Percentiles rank a stretch among this genome's conserved stretches.
phyloP scores from a whole-genome alignment of 2,113 vertebrate species.

The Melanerpes aurifrons region DNA sequence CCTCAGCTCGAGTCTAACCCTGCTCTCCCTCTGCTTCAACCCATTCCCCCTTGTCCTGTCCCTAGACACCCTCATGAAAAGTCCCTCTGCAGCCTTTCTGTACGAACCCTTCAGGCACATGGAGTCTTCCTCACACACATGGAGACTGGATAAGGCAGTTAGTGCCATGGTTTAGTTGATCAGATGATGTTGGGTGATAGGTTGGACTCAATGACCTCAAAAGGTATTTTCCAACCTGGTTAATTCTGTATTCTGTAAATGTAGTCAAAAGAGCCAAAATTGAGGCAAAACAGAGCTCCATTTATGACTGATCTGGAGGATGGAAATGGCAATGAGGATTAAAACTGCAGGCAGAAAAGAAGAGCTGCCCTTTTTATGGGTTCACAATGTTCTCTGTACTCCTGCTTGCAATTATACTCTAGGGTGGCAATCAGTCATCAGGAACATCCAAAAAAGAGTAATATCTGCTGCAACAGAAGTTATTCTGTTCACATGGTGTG shows the following conservation, averaged over 20 bases:
- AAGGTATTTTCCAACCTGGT: too few relatives aligned
- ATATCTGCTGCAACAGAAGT: background rate
- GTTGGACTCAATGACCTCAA: too few relatives aligned
- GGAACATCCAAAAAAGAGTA: conserved; percentile 10
- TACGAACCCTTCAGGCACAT: too few relatives aligned
- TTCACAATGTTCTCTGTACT: conserved; percentile 28
- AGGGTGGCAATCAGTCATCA: conserved; percentile 32
- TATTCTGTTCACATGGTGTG: background rate
- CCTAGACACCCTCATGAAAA: too few relatives aligned
- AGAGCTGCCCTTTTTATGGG: background rate
- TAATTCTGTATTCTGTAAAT: background rate
- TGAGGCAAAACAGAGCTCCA: background rate
- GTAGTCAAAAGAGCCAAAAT: background rate
- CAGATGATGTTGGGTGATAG: too few relatives aligned
- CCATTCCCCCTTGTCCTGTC: too few relatives aligned
- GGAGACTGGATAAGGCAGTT: too few relatives aligned
- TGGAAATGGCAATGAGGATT: conserved; percentile 22
- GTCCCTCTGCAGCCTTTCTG: too few relatives aligned
- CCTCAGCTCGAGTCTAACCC: too few relatives aligned
- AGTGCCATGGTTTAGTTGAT: too few relatives aligned
- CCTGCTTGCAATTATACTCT: conserved; percentile 18
- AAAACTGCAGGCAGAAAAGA: conserved; percentile 24
- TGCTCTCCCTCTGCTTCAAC: too few relatives aligned
- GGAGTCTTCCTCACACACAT: too few relatives aligned
- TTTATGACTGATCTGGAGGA: conserved; percentile 7